Base-by-base conservation (phyloP, 1,140 invertebrate species). In the Pogonomyrmex californicus region DNA sequence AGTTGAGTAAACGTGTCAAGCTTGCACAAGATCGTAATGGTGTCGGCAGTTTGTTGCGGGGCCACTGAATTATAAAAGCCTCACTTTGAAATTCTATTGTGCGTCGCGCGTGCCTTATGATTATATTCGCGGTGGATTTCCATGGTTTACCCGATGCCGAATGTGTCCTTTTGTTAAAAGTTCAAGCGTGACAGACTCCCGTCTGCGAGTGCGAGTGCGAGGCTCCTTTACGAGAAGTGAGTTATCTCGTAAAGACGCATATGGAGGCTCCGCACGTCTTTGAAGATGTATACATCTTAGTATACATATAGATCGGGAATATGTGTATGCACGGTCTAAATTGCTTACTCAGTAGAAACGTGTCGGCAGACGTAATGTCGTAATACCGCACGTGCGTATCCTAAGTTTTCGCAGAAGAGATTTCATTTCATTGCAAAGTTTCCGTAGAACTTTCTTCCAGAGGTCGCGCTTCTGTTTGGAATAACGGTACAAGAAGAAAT, bases 311-410 rank as follows among this genome's bases (percentile, higher is more conserved):
- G 2, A 30, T 58, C 17, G 14, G n/a, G 44, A 36, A 33, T 23
- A 47, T n/a, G 23, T 44, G 62, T 41, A 63, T 4, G 44, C 6
- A 23, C 33, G 6, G 36, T 33, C 63, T 65, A 81, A 36, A 2
- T 44, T 56, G 65, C 17, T 81, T 81, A 30, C 14, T 23, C 23
- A 71, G 6, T 44, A 10, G 12, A 70, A 33, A 41, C 23, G 65
- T 81, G 66, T 73, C 14, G 54, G 23, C 79, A 82, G 49, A 82
- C 41, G 17, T 82, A 71, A 81, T 44, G 23, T 56, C 49, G 14
- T 33, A 33, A 70, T 49, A 30, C 30, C 5, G 49, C 71, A 77
- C 33, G 36, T 41, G 23, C 14, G 23, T 17, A 17, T 23, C 4
- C 4, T n/a, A 65, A n/a, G 54, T 38, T 58, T 70, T 60, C 66